Evolutionary conservation across 2,113 vertebrate genomes (phyloP).

Genomic region (Vulpes vulpes): DNA sequence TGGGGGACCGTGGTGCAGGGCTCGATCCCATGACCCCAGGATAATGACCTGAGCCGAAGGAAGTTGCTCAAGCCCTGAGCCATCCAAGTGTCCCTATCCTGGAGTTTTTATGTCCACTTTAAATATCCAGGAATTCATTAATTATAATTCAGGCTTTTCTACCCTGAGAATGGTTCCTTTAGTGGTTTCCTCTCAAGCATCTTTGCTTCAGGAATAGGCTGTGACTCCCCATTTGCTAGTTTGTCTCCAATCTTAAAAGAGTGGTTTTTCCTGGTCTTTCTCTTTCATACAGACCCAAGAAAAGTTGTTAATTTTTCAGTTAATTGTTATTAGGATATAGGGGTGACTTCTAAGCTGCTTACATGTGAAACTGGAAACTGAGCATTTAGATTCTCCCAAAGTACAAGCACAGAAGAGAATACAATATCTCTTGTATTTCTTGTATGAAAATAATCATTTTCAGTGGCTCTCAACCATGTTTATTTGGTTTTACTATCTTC

Average conservation of each 20-base stretch:
- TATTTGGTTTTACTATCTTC: background rate
- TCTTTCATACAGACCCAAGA: background rate
- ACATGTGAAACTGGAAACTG: background rate
- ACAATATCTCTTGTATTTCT: background rate
- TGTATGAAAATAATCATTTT: background rate
- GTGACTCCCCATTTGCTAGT: background rate
- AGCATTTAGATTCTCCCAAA: background rate
- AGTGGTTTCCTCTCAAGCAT: background rate
- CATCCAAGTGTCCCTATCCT: background rate
- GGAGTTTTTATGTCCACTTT: background rate
- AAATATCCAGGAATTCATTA: background rate
- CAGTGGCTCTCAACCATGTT: background rate
- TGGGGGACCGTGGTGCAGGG: no score
- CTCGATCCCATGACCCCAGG: no score
- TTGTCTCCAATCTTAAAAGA: background rate
- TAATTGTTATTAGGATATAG: background rate
- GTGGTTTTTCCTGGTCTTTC: background rate
- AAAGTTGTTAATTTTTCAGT: background rate
- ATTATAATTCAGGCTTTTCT: background rate
- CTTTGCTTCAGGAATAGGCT: background rate
- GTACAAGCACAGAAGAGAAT: background rate
- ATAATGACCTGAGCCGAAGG: no score
- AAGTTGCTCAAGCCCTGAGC: no score
- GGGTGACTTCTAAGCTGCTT: background rate
- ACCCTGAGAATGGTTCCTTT: background rate